A percentile compares a stretch with the other conserved stretches of the same genome.
Conservation (phyloP, 1,140 invertebrate species). For the Pseudoatta argentina region DNA sequence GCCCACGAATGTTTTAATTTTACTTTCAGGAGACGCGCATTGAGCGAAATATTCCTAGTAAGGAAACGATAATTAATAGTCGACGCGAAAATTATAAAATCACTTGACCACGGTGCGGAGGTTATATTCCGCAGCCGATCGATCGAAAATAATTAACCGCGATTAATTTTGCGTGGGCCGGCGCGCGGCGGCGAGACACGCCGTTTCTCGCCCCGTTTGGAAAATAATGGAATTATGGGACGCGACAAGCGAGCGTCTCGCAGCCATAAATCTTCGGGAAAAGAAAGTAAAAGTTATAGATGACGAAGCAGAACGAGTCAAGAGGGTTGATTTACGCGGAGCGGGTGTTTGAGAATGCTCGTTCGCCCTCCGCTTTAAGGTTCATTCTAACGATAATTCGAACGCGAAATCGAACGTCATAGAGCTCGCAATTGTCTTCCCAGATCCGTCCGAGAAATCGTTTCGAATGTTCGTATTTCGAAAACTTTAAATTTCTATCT, state of each 20-base stretch:
- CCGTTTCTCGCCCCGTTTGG: slow-evolving; percentile 37
- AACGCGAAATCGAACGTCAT: background rate
- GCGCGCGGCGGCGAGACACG: slow-evolving; percentile 5
- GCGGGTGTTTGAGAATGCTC: slow-evolving; percentile 18
- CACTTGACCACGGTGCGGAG: slow-evolving; percentile 6
- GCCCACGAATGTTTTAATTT: slow-evolving; percentile 37
- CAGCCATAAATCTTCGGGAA: slow-evolving; percentile 26
- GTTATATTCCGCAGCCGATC: slow-evolving; percentile 5
- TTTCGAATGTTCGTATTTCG: background rate
- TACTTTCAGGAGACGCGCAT: slow-evolving; percentile 1
- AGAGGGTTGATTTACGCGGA: slow-evolving; percentile 45
- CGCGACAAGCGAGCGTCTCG: slow-evolving; percentile 52
- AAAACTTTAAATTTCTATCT: background rate
- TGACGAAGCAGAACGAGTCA: background rate
- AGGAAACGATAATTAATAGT: slow-evolving; percentile 53
- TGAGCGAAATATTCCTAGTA: slow-evolving; percentile 17
- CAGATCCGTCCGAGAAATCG: slow-evolving; percentile 12
- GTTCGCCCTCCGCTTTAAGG: slow-evolving; percentile 14
- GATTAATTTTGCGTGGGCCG: slow-evolving; percentile 45
- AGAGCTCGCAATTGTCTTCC: background rate
- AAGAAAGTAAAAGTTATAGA: slow-evolving; percentile 58
- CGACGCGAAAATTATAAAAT: slow-evolving; percentile 50
- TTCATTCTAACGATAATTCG: slow-evolving; percentile 25
- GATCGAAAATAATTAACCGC: slow-evolving; percentile 61
- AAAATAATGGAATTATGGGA: slow-evolving; percentile 55